Evolutionary conservation across 2,888 invertebrate genomes (phyloP).

Genomic region (Perithous albicinctus): DNA sequence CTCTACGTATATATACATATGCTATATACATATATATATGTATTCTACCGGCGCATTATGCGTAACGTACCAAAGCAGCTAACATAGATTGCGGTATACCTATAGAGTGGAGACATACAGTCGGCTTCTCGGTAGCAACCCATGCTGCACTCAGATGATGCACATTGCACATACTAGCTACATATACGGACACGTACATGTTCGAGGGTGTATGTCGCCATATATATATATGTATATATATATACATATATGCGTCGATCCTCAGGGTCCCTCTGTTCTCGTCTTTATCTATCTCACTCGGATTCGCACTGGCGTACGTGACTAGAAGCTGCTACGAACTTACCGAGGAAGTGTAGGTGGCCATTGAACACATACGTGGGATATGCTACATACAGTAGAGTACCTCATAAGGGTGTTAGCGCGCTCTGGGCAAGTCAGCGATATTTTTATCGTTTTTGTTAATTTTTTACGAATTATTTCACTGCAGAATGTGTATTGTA

Average conservation of each 20-base stretch:
- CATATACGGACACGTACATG: slow-evolving; percentile 24
- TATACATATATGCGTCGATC: slow-evolving; percentile 51
- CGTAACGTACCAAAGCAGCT: slow-evolving; percentile 43
- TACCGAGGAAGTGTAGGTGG: slow-evolving; percentile 56
- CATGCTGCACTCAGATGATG: slow-evolving; percentile 52
- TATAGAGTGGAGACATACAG: slow-evolving; percentile 11
- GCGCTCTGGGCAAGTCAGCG: too few relatives aligned
- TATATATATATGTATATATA: too few relatives aligned
- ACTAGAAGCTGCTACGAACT: slow-evolving; percentile 56
- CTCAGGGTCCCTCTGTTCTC: slow-evolving; percentile 36
- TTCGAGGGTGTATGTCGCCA: slow-evolving; percentile 34
- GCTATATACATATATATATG: not conserved
- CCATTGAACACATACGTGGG: slow-evolving; percentile 14
- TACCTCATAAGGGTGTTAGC: slow-evolving; percentile 27
- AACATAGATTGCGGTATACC: slow-evolving; percentile 14
- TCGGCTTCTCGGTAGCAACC: slow-evolving; percentile 48
- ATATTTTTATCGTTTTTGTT: not conserved
- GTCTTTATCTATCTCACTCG: slow-evolving; percentile 43
- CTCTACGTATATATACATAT: slow-evolving; percentile 3
- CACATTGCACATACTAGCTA: slow-evolving; percentile 18
- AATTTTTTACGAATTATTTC: not conserved
- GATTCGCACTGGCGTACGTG: slow-evolving; percentile 62
- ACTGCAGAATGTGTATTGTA: not conserved
- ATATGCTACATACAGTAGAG: slow-evolving; percentile 32
- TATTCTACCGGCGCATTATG: slow-evolving; percentile 36